A percentile compares a stretch with the other conserved stretches of the same genome.
These are phyloP conservation scores for Ophonus ardosiacus DNA, from an alignment of 2,888 invertebrate species.

Conservation along the genomic window DNA sequence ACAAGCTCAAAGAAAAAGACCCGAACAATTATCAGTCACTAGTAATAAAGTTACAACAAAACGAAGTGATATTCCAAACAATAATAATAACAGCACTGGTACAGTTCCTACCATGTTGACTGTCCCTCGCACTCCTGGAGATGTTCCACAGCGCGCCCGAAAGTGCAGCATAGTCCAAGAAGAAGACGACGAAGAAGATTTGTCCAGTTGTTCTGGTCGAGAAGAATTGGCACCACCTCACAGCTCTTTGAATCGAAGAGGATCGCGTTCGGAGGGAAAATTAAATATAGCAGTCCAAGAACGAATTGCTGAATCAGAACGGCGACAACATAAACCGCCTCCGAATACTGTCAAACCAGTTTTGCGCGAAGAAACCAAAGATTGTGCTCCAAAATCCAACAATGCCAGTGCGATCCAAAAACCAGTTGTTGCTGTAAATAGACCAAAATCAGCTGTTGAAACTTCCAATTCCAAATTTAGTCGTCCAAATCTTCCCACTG, in stretches of 20 bases:
- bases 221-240: constrained; percentile 78
- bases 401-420: constrained; percentile 48
- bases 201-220: constrained; percentile 78
- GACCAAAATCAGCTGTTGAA: constrained; percentile 72
- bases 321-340: constrained; percentile 77
- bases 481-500: constrained; percentile 54
- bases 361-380: constrained; percentile 36
- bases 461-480: constrained; percentile 64
- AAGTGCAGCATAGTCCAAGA: constrained; percentile 96
- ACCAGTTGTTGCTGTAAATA: constrained; percentile 67
- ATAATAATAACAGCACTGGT: constrained; percentile 68
- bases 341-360: constrained; percentile 62
- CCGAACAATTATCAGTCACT: constrained; percentile 74
- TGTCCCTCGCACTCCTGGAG: constrained; percentile 84
- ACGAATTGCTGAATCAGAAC: constrained; percentile 78
- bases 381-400: constrained; percentile 15
- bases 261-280: constrained; percentile 89
- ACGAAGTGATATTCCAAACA: constrained; percentile 70
- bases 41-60: constrained; percentile 66
- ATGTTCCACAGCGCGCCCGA: constrained; percentile 84
- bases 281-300: constrained; percentile 85
- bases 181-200: constrained; percentile 94
- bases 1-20: constrained; percentile 75
- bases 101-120: constrained; percentile 76
- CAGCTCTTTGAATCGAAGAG: constrained; percentile 81